Percentiles rank a stretch among this genome's conserved stretches.
These are phyloP conservation scores for Eleginops maclovinus DNA, from an alignment of 2,113 vertebrate species.

Conservation along the genomic window DNA sequence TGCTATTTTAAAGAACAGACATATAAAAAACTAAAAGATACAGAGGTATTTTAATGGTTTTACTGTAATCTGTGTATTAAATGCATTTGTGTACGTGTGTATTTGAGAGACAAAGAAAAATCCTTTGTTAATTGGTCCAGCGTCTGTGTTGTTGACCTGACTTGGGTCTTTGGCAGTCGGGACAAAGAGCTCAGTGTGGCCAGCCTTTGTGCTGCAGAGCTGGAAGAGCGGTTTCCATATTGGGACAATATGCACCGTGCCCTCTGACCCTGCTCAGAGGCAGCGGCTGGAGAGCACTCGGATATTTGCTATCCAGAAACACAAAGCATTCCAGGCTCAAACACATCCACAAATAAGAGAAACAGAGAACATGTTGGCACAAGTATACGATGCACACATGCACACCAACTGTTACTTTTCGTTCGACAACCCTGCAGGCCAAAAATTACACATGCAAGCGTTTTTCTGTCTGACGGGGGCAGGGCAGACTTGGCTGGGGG, in stretches of 20 bases:
- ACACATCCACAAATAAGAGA: conserved; percentile 49
- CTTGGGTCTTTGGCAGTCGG: conserved; percentile 60
- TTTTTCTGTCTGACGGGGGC: conserved; percentile 76
- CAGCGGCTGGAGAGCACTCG: conserved; percentile 42
- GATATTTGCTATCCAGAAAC: conserved; percentile 54
- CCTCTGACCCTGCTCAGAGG: conserved; percentile 72
- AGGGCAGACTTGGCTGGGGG: conserved; percentile 75
- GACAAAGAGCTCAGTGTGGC: conserved; percentile 78
- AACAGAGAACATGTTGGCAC: conserved; percentile 65
- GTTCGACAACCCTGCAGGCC: conserved; percentile 63
- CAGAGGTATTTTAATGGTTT: conserved; percentile 27
- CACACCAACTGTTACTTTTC: conserved; percentile 78
- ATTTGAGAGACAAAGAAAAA: conserved; percentile 46
- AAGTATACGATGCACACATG: conserved; percentile 67
- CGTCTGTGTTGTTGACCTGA: conserved; percentile 61
- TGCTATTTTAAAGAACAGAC: conserved; percentile 59
- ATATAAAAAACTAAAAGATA: conserved; percentile 41
- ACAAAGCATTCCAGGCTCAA: conserved; percentile 57
- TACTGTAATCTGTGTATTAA: background rate
- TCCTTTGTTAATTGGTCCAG: conserved; percentile 59
- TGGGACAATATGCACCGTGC: conserved; percentile 77
- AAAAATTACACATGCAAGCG: conserved; percentile 78
- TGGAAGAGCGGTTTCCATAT: conserved; percentile 74
- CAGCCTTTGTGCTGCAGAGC: conserved; percentile 60
- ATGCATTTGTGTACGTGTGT: conserved; percentile 25